Evolutionary conservation across 2,888 invertebrate species (phyloP).

Genomic region (Antitype chi): DNA sequence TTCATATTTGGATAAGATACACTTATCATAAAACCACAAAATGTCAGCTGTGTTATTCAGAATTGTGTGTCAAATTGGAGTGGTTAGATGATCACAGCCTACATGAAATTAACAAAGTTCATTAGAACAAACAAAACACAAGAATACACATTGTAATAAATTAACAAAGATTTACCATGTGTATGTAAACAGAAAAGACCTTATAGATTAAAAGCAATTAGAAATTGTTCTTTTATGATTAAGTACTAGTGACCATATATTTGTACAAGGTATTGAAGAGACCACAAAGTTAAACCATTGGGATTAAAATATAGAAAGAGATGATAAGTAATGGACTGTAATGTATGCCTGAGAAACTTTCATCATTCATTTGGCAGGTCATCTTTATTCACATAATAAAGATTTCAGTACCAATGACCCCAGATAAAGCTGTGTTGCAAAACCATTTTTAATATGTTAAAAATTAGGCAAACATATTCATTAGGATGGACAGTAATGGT

Average conservation of each 20-base stretch:
- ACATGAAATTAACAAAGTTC: conserved; percentile 24
- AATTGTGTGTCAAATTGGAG: conserved; percentile 12
- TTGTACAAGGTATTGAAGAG: conserved; percentile 11
- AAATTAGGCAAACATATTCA: conserved; percentile 72
- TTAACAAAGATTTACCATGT: conserved; percentile 27
- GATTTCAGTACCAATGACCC: conserved; percentile 65
- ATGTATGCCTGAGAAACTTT: conserved; percentile 48
- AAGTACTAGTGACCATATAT: not conserved
- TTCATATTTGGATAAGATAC: conserved; percentile 6
- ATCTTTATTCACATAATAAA: conserved; percentile 50
- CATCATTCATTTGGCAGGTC: conserved; percentile 51
- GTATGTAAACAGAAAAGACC: conserved; percentile 25
- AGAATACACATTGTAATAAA: conserved; percentile 9
- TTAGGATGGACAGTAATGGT: conserved; percentile 75
- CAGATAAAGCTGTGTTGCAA: conserved; percentile 70
- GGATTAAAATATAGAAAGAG: conserved; percentile 24
- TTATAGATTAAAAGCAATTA: conserved; percentile 17
- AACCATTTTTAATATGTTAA: conserved; percentile 68
- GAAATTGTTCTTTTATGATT: conserved; percentile 18
- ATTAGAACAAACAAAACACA: not conserved
- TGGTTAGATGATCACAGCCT: conserved; percentile 20
- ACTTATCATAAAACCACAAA: conserved; percentile 25
- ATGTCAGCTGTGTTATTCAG: not conserved
- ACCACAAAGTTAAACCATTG: conserved; percentile 8
- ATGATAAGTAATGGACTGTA: conserved; percentile 17